Evolutionary conservation across 2,113 vertebrate genomes (phyloP).

Genomic region (Sceloporus undulatus): DNA sequence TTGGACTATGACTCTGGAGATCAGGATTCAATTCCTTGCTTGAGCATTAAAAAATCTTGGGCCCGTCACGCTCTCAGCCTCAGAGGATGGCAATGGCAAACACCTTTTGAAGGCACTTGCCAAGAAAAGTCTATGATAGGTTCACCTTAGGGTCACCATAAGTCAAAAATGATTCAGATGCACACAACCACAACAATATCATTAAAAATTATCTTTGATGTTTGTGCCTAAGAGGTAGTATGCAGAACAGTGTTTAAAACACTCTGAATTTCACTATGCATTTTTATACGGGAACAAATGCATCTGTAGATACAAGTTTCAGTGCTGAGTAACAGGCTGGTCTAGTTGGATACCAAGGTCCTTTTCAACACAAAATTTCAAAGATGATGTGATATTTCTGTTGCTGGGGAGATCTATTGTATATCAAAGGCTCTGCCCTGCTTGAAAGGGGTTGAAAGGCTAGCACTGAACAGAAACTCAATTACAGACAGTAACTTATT

Average conservation of each 20-base stretch:
- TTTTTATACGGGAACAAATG: not conserved
- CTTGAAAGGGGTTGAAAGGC: not conserved
- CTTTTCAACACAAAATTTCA: not conserved
- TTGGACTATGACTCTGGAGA: too few species aligned
- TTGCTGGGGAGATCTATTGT: accelerated
- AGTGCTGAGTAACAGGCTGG: not conserved
- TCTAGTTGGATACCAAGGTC: not conserved
- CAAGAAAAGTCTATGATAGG: too few species aligned
- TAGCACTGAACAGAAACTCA: conserved; percentile 35
- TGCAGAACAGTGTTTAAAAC: not conserved
- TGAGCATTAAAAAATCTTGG: too few species aligned
- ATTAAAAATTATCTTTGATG: not conserved
- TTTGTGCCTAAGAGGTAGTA: too few species aligned
- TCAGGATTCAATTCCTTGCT: too few species aligned
- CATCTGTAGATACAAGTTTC: not conserved
- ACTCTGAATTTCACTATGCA: not conserved
- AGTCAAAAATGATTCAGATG: too few species aligned
- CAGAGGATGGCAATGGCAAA: too few species aligned
- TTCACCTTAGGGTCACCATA: too few species aligned
- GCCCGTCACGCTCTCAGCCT: too few species aligned
- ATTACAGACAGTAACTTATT: accelerated
- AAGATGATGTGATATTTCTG: not conserved
- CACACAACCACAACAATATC: too few species aligned
- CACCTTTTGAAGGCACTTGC: too few species aligned
- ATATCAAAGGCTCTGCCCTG: accelerated